Evolutionary conservation across 1,140 invertebrate genomes (phyloP).

Genomic region (Drosophila baimaii): DNA sequence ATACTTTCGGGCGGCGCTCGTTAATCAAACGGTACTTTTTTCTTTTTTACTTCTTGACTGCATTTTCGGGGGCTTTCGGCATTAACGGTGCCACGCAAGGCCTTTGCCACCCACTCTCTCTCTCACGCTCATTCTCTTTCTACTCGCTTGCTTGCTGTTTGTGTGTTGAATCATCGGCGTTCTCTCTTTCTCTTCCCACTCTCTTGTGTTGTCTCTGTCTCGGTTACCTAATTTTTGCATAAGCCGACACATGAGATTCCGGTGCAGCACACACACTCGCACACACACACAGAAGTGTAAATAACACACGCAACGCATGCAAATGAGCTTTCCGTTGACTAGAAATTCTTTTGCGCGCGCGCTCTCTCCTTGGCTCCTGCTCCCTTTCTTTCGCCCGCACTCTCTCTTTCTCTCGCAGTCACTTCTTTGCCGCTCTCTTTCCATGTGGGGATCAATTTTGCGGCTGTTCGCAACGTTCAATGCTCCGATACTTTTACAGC

Average conservation of each 20-base stretch:
- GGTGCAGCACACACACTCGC: conserved; percentile 21
- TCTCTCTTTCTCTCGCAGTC: background rate
- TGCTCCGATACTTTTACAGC: conserved; percentile 54
- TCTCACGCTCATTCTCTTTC: conserved; percentile 7
- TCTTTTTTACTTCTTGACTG: conserved; percentile 10
- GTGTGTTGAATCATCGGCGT: conserved; percentile 35
- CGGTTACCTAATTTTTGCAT: conserved; percentile 60
- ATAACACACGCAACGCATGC: conserved; percentile 17
- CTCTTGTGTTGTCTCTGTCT: conserved; percentile 16
- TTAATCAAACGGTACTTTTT: conserved; percentile 22
- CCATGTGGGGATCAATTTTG: conserved; percentile 60
- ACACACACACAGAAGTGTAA: conserved; percentile 3
- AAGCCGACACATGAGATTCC: conserved; percentile 38
- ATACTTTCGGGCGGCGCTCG: conserved; percentile 64
- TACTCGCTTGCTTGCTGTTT: background rate
- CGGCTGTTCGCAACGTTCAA: conserved; percentile 70
- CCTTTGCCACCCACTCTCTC: conserved; percentile 15
- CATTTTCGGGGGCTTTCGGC: conserved; percentile 9
- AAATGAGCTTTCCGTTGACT: conserved; percentile 42
- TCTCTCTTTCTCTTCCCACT: background rate
- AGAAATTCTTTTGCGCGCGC: conserved; percentile 55
- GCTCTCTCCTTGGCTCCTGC: conserved; percentile 22
- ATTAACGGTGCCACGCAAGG: conserved; percentile 12
- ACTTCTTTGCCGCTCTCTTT: conserved; percentile 15
- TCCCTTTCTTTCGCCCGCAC: conserved; percentile 12